Percentiles rank a stretch among this genome's conserved stretches.
These are phyloP conservation scores for Aphelenchoides besseyi DNA, from an alignment of 1,140 invertebrate species.

Conservation along the genomic window DNA sequence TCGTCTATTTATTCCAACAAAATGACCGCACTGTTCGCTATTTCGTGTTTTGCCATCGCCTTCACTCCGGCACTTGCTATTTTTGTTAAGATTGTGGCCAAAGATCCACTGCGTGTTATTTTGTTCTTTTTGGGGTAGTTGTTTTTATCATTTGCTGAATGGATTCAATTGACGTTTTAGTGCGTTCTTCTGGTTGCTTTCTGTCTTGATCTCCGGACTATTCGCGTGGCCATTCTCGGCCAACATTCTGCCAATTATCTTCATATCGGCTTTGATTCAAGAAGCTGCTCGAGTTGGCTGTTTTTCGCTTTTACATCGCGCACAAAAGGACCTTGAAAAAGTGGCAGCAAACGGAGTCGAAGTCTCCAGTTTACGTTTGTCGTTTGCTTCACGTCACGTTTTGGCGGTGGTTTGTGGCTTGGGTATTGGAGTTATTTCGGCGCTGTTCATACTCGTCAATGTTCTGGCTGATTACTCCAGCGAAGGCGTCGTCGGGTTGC, in stretches of 20 bases:
- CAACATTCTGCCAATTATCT: slow-evolving; percentile 23
- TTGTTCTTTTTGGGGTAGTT: slow-evolving; percentile 44
- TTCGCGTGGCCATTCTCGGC: slow-evolving; percentile 23
- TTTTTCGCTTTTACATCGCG: slow-evolving; percentile 42
- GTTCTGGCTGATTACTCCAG: slow-evolving; percentile 41
- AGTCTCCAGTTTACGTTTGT: slow-evolving; percentile 33
- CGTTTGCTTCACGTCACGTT: slow-evolving; percentile 47
- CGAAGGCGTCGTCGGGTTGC: slow-evolving; percentile 48
- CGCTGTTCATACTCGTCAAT: slow-evolving; percentile 45
- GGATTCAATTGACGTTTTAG: slow-evolving; percentile 27
- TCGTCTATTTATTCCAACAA: too few species aligned
- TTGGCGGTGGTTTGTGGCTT: slow-evolving; percentile 50
- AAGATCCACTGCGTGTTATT: slow-evolving; percentile 46
- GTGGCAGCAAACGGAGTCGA: slow-evolving; percentile 42
- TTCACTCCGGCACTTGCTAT: slow-evolving; percentile 39
- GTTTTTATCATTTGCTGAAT: slow-evolving; percentile 11
- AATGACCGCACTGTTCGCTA: slow-evolving; percentile 43
- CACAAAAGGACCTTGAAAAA: slow-evolving; percentile 38
- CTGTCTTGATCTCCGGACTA: slow-evolving; percentile 36
- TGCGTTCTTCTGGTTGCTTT: slow-evolving; percentile 44
- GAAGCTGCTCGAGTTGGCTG: slow-evolving; percentile 37
- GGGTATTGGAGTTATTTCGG: slow-evolving; percentile 48
- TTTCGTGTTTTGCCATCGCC: slow-evolving; percentile 40
- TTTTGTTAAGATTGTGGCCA: slow-evolving; percentile 36
- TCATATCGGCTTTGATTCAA: slow-evolving; percentile 37